phyloP scores from a whole-genome alignment of 1,140 invertebrate species.

The Cyclina sinensis region DNA sequence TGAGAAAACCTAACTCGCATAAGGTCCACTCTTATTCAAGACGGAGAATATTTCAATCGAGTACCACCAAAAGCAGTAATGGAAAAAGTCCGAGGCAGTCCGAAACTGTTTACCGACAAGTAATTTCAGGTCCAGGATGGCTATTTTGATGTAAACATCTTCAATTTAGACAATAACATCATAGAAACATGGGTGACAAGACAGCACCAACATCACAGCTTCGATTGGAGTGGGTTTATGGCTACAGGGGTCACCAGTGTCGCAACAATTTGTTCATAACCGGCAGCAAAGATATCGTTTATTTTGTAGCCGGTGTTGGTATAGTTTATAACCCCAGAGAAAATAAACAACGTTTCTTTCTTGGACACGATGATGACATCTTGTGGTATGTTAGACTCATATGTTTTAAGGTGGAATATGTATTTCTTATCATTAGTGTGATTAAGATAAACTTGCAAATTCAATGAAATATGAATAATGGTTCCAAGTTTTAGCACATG shows the following conservation, averaged over 20 bases:
- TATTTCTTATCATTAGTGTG: too few relatives aligned
- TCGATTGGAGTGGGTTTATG: slow-evolving; percentile 86
- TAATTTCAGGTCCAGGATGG: slow-evolving; percentile 44
- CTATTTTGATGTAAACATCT: not conserved
- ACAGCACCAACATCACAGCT: slow-evolving; percentile 83
- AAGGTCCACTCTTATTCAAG: too few relatives aligned
- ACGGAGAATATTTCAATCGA: too few relatives aligned
- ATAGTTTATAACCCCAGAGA: slow-evolving; percentile 85
- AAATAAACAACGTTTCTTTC: slow-evolving; percentile 85
- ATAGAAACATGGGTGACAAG: slow-evolving; percentile 78
- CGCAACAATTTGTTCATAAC: slow-evolving; percentile 86
- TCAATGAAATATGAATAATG: too few relatives aligned
- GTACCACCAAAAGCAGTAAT: not conserved
- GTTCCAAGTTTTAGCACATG: too few relatives aligned
- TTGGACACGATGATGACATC: slow-evolving; percentile 87
- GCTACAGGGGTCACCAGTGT: slow-evolving; percentile 86
- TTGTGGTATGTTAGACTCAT: too few relatives aligned
- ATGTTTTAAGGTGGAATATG: too few relatives aligned
- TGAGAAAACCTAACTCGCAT: too few relatives aligned
- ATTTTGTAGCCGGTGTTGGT: slow-evolving; percentile 87
- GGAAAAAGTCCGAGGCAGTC: slow-evolving; percentile 18
- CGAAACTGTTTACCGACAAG: slow-evolving; percentile 57
- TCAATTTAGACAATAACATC: not conserved
- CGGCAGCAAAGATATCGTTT: slow-evolving; percentile 84
- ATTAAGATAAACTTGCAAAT: too few relatives aligned